Evolutionary conservation across 2,888 invertebrate species (phyloP).

Genomic region (Athetis lepigone): DNA sequence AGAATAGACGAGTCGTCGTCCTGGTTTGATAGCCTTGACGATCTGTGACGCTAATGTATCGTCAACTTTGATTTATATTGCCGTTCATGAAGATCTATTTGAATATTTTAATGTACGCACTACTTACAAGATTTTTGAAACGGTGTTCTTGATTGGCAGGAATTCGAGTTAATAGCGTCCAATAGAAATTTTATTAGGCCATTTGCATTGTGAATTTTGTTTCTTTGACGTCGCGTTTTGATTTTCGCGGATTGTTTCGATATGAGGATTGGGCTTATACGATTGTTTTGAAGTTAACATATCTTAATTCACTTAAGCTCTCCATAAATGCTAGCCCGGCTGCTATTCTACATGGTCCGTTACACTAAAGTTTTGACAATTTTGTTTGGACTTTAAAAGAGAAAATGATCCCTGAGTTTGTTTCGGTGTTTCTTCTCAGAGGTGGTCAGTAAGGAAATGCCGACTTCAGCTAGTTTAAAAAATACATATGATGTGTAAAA

Average conservation of each 20-base stretch:
- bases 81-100: constrained; percentile 44
- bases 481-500: no score
- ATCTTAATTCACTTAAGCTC: no score
- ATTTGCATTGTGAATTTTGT: constrained; percentile 19
- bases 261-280: no score
- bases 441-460: no score
- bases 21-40: constrained; percentile 65
- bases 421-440: no score
- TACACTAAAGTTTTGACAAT: no score
- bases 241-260: neutral
- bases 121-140: constrained; percentile 22
- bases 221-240: constrained; percentile 1
- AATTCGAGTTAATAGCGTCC: constrained; percentile 42
- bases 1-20: constrained; percentile 51
- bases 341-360: no score
- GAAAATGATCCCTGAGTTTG: no score
- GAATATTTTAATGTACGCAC: constrained; percentile 47
- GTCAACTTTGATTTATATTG: constrained; percentile 56
- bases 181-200: constrained; percentile 35
- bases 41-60: constrained; percentile 46
- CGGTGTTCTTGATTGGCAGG: constrained; percentile 36
- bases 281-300: no score
- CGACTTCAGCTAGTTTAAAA: no score
- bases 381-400: no score
- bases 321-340: no score